Conservation (phyloP, 2,113 vertebrate genomes). For the Corythornis cristatus region DNA sequence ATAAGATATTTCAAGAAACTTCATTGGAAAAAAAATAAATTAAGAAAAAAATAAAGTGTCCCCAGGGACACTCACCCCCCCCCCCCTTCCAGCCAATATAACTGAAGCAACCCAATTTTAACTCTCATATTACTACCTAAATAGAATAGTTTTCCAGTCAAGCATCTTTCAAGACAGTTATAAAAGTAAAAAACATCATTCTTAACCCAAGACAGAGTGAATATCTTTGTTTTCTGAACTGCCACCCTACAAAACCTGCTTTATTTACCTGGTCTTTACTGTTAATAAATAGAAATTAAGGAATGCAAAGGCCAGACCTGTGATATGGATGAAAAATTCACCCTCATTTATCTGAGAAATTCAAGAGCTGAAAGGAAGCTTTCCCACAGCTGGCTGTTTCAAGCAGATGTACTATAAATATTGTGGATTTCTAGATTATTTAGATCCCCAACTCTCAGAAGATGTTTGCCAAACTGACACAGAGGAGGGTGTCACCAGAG, state of each 20-base stretch:
- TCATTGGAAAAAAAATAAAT: neutral
- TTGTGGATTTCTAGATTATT: neutral
- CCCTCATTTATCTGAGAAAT: neutral
- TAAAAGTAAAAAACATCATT: neutral
- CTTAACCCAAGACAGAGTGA: neutral
- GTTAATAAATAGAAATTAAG: neutral
- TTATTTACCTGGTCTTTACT: too few species aligned
- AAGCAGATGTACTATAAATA: neutral
- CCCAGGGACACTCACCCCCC: too few species aligned
- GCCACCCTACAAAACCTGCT: neutral
- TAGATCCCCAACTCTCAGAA: neutral
- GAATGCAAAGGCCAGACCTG: neutral
- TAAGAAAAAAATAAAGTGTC: too few species aligned
- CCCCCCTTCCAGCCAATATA: neutral
- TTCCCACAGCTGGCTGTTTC: neutral
- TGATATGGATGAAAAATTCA: accelerated
- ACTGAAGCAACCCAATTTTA: neutral
- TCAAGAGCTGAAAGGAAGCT: neutral
- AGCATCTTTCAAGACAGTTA: neutral
- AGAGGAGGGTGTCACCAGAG: neutral
- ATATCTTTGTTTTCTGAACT: neutral
- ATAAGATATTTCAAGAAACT: neutral
- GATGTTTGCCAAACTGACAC: neutral
- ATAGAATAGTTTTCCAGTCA: neutral
- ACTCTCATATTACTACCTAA: neutral